Percentiles rank a stretch among this genome's conserved stretches.
Conservation (phyloP, 1,140 invertebrate species). For the Myzus persicae region DNA sequence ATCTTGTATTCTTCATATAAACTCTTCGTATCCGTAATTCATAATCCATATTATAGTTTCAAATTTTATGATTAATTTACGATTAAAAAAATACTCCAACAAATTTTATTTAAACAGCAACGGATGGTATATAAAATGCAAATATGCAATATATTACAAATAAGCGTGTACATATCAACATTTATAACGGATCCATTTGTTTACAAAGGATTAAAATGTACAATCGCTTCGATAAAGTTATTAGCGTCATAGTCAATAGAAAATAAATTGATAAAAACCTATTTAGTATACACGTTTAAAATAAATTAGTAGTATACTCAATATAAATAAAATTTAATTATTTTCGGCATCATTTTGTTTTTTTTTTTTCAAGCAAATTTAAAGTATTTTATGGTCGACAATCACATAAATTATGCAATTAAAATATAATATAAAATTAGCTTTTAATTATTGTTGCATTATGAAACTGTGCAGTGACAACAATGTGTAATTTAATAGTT, state of each 20-base stretch:
- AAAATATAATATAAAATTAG: background rate
- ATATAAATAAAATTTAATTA: background rate
- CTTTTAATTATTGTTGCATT: background rate
- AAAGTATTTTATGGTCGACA: background rate
- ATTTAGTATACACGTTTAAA: background rate
- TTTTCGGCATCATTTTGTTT: background rate
- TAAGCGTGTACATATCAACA: background rate
- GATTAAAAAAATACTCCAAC: background rate
- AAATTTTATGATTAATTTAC: background rate
- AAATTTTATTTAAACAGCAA: background rate
- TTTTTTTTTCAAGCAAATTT: background rate
- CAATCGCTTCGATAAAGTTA: background rate
- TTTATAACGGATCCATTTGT: background rate
- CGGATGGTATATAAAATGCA: background rate
- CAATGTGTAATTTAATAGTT: background rate
- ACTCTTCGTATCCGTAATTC: background rate
- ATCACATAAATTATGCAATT: background rate
- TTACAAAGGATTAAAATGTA: background rate
- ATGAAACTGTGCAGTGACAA: background rate
- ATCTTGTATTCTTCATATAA: background rate
- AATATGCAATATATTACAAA: background rate
- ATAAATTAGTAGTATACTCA: background rate
- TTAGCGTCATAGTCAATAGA: background rate
- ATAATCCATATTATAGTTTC: background rate
- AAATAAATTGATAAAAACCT: slow-evolving; percentile 6